Evolutionary conservation across 2,113 vertebrate species (phyloP).

Genomic region (Amazona vittata): DNA sequence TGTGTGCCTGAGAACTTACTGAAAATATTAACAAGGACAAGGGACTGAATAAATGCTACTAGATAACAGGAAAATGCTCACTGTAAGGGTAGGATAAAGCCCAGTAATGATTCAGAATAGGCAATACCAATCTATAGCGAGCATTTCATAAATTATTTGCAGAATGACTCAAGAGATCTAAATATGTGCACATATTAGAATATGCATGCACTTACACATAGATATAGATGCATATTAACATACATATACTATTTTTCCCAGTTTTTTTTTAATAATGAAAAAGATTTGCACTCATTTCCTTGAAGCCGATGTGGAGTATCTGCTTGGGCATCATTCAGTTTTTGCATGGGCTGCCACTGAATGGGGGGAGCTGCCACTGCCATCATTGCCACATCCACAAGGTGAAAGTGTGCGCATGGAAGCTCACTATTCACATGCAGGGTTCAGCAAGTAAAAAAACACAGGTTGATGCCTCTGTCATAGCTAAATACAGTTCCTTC

Average conservation of each 20-base stretch:
- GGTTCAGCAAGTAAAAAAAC: not conserved
- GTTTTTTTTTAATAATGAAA: no score
- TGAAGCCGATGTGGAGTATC: not conserved
- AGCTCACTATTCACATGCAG: not conserved
- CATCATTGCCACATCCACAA: not conserved
- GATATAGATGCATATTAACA: not conserved
- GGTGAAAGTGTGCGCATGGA: not conserved
- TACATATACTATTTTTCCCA: not conserved
- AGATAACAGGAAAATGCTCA: not conserved
- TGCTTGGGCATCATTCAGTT: not conserved
- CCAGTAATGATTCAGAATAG: not conserved
- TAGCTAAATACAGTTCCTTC: not conserved
- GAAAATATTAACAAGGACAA: not conserved
- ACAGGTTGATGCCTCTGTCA: not conserved
- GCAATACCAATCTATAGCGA: not conserved
- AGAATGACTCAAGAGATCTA: not conserved
- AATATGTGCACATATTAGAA: not conserved
- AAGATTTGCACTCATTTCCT: not conserved
- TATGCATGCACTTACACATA: rapidly evolving
- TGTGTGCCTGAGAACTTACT: not conserved
- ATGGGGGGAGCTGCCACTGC: not conserved
- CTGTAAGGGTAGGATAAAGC: not conserved
- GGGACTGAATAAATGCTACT: not conserved
- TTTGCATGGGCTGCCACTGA: not conserved
- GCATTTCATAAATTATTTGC: not conserved